phyloP scores from a whole-genome alignment of 1,140 invertebrate species.

The Lepidotrigona ventralis region DNA sequence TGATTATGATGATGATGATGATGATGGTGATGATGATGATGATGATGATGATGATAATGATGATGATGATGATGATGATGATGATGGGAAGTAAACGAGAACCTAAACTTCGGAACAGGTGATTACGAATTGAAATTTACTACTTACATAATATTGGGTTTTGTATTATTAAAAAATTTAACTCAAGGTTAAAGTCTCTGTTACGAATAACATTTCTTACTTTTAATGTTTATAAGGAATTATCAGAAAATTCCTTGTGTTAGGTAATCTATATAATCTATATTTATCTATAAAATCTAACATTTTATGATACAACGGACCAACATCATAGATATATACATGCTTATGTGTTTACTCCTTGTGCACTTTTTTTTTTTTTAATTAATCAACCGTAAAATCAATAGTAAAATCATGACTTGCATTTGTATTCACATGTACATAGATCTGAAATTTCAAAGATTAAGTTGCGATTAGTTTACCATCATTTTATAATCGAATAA shows the following conservation, averaged over 20 bases:
- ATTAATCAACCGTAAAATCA: neutral
- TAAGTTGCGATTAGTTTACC: too few species aligned
- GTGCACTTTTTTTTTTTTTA: neutral
- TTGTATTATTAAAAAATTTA: slow-evolving; percentile 3
- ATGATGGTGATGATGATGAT: slow-evolving; percentile 37
- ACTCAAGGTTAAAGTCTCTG: neutral
- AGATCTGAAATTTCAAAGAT: too few species aligned
- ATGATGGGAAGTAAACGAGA: slow-evolving; percentile 53
- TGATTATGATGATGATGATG: slow-evolving; percentile 35
- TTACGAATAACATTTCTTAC: slow-evolving; percentile 1
- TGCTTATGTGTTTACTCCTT: neutral
- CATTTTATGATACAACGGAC: neutral
- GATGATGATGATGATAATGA: slow-evolving; percentile 27
- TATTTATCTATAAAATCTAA: neutral
- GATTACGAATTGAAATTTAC: slow-evolving; percentile 57
- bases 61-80: slow-evolving; percentile 46
- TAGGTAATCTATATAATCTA: neutral
- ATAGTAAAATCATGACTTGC: neutral
- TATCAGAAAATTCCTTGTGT: too few species aligned
- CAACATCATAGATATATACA: neutral
- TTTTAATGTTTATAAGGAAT: neutral
- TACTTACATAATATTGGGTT: slow-evolving; percentile 46
- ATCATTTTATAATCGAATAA: neutral
- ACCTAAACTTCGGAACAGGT: slow-evolving; percentile 56
- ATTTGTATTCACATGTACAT: neutral